Evolutionary conservation across 2,888 invertebrate species (phyloP).

Genomic region (Tortricodes alternella): DNA sequence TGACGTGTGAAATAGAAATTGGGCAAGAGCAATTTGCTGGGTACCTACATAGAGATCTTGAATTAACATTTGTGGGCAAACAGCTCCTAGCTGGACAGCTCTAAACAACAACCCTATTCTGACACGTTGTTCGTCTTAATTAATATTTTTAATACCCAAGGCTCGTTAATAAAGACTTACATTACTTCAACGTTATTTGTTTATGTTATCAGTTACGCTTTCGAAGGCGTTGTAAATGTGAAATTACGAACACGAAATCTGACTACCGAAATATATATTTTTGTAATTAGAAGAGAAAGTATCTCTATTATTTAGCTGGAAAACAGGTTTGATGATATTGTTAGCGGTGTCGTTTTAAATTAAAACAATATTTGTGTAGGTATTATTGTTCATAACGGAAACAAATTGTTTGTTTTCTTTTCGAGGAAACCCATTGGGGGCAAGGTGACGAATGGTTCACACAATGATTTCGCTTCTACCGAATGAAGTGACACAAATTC

Average conservation of each 20-base stretch:
- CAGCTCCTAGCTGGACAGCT: background rate
- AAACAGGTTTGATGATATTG: slow-evolving; percentile 13
- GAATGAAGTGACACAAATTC: slow-evolving; percentile 15
- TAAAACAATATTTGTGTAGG: slow-evolving; percentile 8
- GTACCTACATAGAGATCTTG: no score
- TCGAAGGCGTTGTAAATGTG: slow-evolving; percentile 5
- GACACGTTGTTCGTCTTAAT: background rate
- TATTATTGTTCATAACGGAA: slow-evolving; percentile 27
- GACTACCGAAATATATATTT: slow-evolving; percentile 11
- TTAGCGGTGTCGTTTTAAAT: background rate
- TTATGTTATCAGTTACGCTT: slow-evolving; percentile 11
- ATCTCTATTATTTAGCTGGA: background rate
- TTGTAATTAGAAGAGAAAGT: slow-evolving; percentile 9
- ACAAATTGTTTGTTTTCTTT: slow-evolving; percentile 42
- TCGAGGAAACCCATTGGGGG: slow-evolving; percentile 40
- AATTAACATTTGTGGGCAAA: no score
- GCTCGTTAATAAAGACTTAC: background rate
- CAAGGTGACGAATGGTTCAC: slow-evolving; percentile 46
- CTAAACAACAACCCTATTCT: background rate
- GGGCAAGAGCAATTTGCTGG: no score
- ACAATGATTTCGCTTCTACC: slow-evolving; percentile 41
- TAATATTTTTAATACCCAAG: background rate
- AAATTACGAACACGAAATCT: slow-evolving; percentile 17
- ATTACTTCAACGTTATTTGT: slow-evolving; percentile 11
- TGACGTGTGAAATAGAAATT: no score